Evolutionary conservation across 2,888 invertebrate genomes (phyloP).

Genomic region (Sesia apiformis): DNA sequence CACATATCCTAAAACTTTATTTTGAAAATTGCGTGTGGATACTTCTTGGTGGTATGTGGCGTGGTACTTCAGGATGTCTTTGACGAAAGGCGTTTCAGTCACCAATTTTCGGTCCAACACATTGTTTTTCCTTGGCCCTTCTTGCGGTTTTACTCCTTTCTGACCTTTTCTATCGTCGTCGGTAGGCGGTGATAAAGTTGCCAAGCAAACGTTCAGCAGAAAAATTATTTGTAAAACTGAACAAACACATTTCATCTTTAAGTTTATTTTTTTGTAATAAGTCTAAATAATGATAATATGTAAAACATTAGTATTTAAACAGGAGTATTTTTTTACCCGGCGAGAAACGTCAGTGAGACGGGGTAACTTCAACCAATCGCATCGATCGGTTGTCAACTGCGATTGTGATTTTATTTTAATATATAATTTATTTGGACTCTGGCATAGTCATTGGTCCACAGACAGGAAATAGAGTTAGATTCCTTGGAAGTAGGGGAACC

Average conservation of each 20-base stretch:
- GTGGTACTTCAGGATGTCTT: constrained; percentile 85
- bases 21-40: constrained; percentile 77
- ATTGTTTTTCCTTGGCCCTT: constrained; percentile 76
- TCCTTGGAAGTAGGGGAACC: too few relatives aligned
- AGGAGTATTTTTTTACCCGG: too few relatives aligned
- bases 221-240: constrained; percentile 42
- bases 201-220: constrained; percentile 48
- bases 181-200: constrained; percentile 61
- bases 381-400: too few relatives aligned
- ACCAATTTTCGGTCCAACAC: constrained; percentile 84
- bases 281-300: too few relatives aligned
- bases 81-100: constrained; percentile 76
- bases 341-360: too few relatives aligned
- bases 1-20: constrained; percentile 90
- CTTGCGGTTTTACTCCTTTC: constrained; percentile 60
- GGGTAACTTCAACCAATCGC: too few relatives aligned
- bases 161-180: constrained; percentile 49
- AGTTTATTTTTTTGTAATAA: too few relatives aligned
- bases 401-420: too few relatives aligned
- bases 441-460: too few relatives aligned
- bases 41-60: constrained; percentile 84
- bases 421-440: too few relatives aligned
- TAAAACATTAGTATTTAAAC: too few relatives aligned
- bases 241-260: constrained; percentile 49
- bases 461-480: too few relatives aligned